Conservation (phyloP, 2,797 vertebrate genomes). For the Cichlasoma orientale region DNA sequence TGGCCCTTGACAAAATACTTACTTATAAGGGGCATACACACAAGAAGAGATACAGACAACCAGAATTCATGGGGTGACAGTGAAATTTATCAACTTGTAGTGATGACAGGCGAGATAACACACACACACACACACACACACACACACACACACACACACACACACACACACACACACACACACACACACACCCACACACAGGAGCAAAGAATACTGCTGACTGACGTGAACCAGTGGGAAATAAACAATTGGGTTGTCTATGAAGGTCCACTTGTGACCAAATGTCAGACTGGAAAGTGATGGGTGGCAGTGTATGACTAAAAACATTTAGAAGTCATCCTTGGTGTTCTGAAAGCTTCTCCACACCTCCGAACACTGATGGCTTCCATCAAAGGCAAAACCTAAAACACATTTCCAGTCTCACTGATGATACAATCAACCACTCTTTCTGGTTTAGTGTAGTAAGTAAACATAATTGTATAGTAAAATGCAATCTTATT, state of each 20-base stretch:
- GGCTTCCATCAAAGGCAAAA: background rate
- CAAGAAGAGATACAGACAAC: background rate
- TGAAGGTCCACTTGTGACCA: background rate
- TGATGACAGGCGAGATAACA: background rate
- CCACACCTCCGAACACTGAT: background rate
- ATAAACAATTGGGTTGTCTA: background rate
- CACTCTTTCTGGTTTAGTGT: background rate
- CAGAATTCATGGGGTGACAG: background rate
- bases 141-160: no score
- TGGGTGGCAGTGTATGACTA: background rate
- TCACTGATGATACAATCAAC: conserved; percentile 3
- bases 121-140: background rate
- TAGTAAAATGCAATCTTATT: conserved; percentile 9
- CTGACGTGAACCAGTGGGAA: background rate
- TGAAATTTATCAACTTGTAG: background rate
- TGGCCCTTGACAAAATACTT: background rate
- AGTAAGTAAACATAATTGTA: background rate
- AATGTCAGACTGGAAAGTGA: background rate
- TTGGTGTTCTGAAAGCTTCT: background rate
- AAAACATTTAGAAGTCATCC: background rate
- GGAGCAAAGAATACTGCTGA: background rate
- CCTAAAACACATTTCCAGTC: background rate
- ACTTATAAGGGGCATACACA: background rate
- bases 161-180: no score
- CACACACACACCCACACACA: background rate